phyloP scores from a whole-genome alignment of 2,888 invertebrate species.

The Yponomeuta sedellus region DNA sequence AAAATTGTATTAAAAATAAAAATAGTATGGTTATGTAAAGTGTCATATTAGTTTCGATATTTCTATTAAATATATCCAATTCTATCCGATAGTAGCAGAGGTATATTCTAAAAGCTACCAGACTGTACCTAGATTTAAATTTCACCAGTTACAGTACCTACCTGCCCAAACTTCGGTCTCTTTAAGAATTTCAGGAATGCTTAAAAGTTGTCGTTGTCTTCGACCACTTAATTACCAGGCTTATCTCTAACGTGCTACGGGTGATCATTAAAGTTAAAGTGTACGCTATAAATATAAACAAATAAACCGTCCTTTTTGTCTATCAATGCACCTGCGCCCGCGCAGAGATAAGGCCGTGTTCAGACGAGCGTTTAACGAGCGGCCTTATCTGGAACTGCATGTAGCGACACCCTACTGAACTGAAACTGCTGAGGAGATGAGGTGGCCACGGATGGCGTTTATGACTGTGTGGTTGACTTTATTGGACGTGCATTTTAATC shows the following conservation, averaged over 20 bases:
- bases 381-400: background rate
- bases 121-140: no score
- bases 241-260: background rate
- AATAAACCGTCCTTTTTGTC: background rate
- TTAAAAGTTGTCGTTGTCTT: background rate
- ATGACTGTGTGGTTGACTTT: background rate
- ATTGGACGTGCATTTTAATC: no score
- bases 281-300: background rate
- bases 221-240: background rate
- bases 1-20: no score
- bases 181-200: background rate
- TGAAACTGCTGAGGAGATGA: background rate
- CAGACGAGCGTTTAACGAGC: background rate
- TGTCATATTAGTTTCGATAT: no score
- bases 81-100: no score
- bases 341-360: slow-evolving; percentile 1
- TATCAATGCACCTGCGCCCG: slow-evolving; percentile 1
- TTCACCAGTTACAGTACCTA: no score
- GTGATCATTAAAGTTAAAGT: background rate
- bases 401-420: background rate
- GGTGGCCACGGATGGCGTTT: background rate
- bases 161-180: no score
- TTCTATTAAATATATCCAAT: no score
- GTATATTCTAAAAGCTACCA: no score
- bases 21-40: no score